Base-by-base conservation (phyloP, 1,140 invertebrate genomes). In the Drosophila sp. region DNA sequence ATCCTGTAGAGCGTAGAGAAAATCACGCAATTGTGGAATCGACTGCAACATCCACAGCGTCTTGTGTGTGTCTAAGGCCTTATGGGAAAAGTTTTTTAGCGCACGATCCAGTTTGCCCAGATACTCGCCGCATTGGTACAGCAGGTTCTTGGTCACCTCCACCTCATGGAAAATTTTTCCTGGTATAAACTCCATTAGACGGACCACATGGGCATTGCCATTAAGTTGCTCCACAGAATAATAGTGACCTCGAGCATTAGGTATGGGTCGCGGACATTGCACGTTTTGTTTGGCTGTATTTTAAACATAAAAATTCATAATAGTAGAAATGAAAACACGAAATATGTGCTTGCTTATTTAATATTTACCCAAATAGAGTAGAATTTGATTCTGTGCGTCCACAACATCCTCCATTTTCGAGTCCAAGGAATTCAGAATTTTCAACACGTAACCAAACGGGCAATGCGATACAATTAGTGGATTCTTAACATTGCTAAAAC, bases 361-460 rank as follows among this genome's bases (percentile, higher is more conserved):
- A 58, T 64, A 89, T 92, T 93, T 91, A 94, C 95, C 92, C 46
- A 97, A 92, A 84, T 93, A 95, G 2, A 95, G 89, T 92, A 96
- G 93, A 40, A 96, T 92, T 66, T 95, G 92, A 65, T 94, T 96
- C 91, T 97, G 96, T 0, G 94, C 96, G 50, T 96, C 95, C 11
- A 97, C 93, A 16, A 95, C 92, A 1, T 91, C 78, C 0, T 92
- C 84, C 32, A 96, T 95, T 77, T 94, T 92, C 0, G 97, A 96
- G 87, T 97, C 96, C 81, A 96, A 92, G 0, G 95, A 94, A 91
- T 97, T 98, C 16, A 96, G 92, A 38, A 98, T 94, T 92, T 97
- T 97, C 27, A 98, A 92, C 7, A 97, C 94, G 79, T 97, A 98
- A 0, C 96, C 96, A 75, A 95, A 77, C 0, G 92, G 91, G 18